Conservation (phyloP, 2,113 vertebrate genomes). For the Sebastes fasciatus region DNA sequence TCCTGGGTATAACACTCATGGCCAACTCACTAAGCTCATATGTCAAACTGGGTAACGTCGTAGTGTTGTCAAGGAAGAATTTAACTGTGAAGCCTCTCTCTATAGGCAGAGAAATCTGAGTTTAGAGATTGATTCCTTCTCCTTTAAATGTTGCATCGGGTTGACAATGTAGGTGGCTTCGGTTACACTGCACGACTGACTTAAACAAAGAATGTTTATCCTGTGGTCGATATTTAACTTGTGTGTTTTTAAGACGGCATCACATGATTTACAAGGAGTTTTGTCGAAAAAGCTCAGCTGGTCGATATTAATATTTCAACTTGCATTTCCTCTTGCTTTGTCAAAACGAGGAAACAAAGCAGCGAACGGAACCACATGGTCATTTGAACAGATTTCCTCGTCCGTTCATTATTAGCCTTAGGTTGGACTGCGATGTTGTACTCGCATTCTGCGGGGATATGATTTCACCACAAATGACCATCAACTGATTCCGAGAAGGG, state of each 20-base stretch:
- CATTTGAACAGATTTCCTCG: slow-evolving; percentile 63
- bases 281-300: slow-evolving; percentile 54
- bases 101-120: slow-evolving; percentile 10
- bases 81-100: slow-evolving; percentile 39
- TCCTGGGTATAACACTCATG: slow-evolving; percentile 41
- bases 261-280: slow-evolving; percentile 53
- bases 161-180: slow-evolving; percentile 18
- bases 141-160: slow-evolving; percentile 7
- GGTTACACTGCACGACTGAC: slow-evolving; percentile 17
- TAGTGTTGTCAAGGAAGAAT: slow-evolving; percentile 16
- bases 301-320: slow-evolving; percentile 69
- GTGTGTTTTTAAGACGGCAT: slow-evolving; percentile 50
- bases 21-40: slow-evolving; percentile 56
- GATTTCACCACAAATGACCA: slow-evolving; percentile 81
- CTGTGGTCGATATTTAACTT: slow-evolving; percentile 44
- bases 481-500: slow-evolving; percentile 76
- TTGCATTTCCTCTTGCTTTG: slow-evolving; percentile 69
- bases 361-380: slow-evolving; percentile 70
- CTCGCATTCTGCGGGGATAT: slow-evolving; percentile 69
- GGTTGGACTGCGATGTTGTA: slow-evolving; percentile 68
- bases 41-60: slow-evolving; percentile 34
- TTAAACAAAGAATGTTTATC: slow-evolving; percentile 53
- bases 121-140: not conserved
- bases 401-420: slow-evolving; percentile 77
- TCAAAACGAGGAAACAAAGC: slow-evolving; percentile 69